These are phyloP conservation scores for Catalaphyllia jardinei DNA, from an alignment of 64 coral and sea anemone genomes.

Conservation along the genomic window DNA sequence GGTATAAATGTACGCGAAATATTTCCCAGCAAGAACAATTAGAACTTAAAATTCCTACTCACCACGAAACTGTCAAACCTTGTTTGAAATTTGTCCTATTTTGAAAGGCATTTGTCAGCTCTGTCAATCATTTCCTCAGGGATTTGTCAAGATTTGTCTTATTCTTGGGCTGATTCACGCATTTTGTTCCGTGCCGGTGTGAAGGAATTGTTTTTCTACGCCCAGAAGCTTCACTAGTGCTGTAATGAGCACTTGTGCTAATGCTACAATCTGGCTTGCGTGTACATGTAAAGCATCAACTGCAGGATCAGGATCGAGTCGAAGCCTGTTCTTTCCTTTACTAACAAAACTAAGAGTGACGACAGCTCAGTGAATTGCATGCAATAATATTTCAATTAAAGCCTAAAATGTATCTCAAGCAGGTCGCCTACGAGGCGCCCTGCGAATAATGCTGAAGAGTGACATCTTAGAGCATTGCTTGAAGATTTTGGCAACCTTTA, in stretches of 20 bases:
- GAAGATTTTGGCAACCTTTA: slow-evolving; percentile 18
- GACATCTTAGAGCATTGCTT: slow-evolving; percentile 29
- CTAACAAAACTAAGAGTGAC: not conserved
- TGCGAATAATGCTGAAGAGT: slow-evolving; percentile 13
- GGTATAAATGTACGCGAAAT: not conserved
- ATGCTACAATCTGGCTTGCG: not conserved
- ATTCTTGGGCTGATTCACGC: not conserved
- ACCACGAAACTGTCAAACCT: not conserved
- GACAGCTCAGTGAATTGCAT: slow-evolving; percentile 42
- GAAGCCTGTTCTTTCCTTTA: not conserved
- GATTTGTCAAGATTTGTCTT: not conserved
- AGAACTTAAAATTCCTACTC: slow-evolving; percentile 32
- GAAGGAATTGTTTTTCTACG: not conserved
- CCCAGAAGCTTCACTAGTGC: not conserved
- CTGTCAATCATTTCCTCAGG: not conserved
- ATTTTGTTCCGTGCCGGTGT: not conserved
- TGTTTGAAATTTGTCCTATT: not conserved
- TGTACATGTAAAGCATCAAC: not conserved
- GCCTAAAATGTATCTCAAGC: slow-evolving; percentile 30
- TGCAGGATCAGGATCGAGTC: not conserved
- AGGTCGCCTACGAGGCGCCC: slow-evolving; percentile 21
- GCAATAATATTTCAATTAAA: slow-evolving; percentile 46
- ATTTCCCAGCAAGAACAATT: slow-evolving; percentile 11
- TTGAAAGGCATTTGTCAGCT: slow-evolving; percentile 2
- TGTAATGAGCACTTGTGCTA: not conserved